Base-by-base conservation (phyloP, 2,113 vertebrate species). In the Dromaius novaehollandiae region DNA sequence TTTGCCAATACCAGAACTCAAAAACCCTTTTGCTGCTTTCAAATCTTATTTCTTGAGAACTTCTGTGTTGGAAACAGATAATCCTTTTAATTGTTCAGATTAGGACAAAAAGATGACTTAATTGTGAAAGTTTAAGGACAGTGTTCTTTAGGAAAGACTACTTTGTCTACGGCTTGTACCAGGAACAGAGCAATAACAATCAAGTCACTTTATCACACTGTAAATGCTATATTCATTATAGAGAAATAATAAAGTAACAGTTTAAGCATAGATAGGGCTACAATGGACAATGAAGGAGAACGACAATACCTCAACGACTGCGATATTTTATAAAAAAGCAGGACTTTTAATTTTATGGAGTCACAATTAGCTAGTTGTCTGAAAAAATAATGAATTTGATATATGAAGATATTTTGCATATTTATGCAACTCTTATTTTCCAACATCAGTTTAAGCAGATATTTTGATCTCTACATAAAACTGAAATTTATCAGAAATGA, bases 111-210 rank as follows among this genome's bases (percentile, higher is more conserved):
- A 74, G 61, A 70, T 16, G 6, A 70, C 71, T 79, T 61, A 66
- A 21, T 42, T 63, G 4, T 46, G 56, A 70, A 77, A 78, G 60
- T 86, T 91, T 77, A 93, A 77, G 44, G 44, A 42, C 60, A 76
- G 64, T 9, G 40, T 64, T 80, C 64, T 86, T 92, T 55, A 83
- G 85, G 44, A 86, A 50, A 78, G 34, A 89, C 92, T 80, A 66
- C 89, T 70, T 38, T 8, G 38, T 6, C 38, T 38, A 38, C 60
- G 60, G 88, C 40, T 96, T 71, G 85, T 93, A 94, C 88, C 85
- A 96, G 89, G 95, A 95, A 90, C 58, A 83, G 20, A 83, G 34
- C 63, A 81, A 53, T n/a, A 85, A 95, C 82, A 88, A 82, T 17
- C 26, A 86, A 21, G 50, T 86, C 80, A 86, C 73, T 93, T 82